Evolutionary conservation across 2,888 invertebrate genomes (phyloP).

Genomic region (Lasius platythorax): DNA sequence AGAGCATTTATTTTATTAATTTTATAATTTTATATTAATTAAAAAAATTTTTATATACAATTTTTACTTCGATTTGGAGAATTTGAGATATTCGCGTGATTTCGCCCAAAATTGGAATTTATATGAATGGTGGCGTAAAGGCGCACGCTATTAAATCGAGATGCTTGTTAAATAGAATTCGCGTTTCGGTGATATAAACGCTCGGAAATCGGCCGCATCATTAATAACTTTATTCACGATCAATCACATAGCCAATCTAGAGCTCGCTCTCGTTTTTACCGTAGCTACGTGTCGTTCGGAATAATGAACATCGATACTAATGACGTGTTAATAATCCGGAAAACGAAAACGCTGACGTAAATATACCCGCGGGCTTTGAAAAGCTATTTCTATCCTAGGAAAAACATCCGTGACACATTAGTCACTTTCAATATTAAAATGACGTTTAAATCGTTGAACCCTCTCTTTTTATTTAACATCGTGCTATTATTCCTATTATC

Average conservation of each 20-base stretch:
- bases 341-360: constrained; percentile 39
- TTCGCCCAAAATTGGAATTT: not conserved
- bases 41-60: not conserved
- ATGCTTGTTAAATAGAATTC: constrained; percentile 29
- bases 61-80: not conserved
- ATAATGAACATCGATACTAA: constrained; percentile 46
- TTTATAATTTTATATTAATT: too few species aligned
- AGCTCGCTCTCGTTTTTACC: constrained; percentile 40
- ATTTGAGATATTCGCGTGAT: not conserved
- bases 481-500: not conserved
- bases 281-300: constrained; percentile 11
- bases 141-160: constrained; percentile 17
- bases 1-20: not conserved
- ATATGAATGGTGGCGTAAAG: not conserved
- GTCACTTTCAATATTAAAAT: constrained; percentile 32
- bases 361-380: constrained; percentile 9
- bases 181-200: constrained; percentile 7
- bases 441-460: not conserved
- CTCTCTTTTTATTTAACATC: not conserved
- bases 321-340: constrained; percentile 51
- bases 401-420: constrained; percentile 29
- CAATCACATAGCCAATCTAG: constrained; percentile 45
- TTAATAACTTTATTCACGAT: constrained; percentile 53
- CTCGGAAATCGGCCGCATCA: constrained; percentile 22
- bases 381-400: constrained; percentile 20